Conservation (phyloP, 1,140 invertebrate species). For the Brachionus asplanchnoidis region DNA sequence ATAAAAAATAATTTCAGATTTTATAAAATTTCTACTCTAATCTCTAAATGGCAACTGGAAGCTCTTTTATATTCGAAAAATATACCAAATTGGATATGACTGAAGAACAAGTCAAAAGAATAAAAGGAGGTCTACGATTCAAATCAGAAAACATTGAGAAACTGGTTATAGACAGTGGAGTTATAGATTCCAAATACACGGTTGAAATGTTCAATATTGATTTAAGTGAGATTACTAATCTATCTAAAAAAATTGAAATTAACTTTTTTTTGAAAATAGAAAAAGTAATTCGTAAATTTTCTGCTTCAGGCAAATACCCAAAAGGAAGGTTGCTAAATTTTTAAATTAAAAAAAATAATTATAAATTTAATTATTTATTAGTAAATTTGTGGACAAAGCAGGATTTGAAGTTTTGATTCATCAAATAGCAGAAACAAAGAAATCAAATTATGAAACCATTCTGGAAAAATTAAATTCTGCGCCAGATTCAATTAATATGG, state of each 20-base stretch:
- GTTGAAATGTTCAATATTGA: neutral
- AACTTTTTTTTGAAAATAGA: neutral
- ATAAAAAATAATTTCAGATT: neutral
- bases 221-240: neutral
- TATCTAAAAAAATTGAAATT: neutral
- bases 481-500: neutral
- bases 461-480: neutral
- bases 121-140: neutral
- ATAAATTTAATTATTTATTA: neutral
- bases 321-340: neutral
- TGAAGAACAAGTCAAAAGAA: neutral
- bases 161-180: neutral
- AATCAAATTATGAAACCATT: neutral
- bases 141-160: neutral
- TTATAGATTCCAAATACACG: neutral
- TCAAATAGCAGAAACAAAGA: neutral
- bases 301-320: neutral
- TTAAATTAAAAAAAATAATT: neutral
- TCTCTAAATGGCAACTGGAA: neutral
- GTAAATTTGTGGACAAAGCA: neutral
- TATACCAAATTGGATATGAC: neutral
- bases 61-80: neutral
- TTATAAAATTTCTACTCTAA: neutral
- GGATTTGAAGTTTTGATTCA: neutral
- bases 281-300: neutral